Percentiles rank a stretch among this genome's conserved stretches.
These are phyloP conservation scores for Pegea sp. DNA, from an alignment of 23 tunicate species.

Conservation along the genomic window DNA sequence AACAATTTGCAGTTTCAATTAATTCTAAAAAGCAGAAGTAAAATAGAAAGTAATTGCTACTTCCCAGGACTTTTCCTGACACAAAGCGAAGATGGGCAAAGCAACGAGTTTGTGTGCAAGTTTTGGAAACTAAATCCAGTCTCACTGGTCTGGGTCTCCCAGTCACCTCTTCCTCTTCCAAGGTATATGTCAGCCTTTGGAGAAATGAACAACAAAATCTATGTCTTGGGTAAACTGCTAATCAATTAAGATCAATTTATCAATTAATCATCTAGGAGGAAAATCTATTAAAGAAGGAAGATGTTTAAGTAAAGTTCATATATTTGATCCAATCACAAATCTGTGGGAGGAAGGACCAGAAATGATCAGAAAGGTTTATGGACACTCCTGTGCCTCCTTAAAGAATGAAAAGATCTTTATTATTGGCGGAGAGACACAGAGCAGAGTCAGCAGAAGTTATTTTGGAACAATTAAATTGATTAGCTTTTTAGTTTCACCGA, in stretches of 20 bases:
- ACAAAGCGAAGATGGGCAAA: too few species aligned
- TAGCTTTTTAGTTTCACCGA: too few species aligned
- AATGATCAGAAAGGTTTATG: neutral
- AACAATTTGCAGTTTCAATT: too few species aligned
- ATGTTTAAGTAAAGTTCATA: neutral
- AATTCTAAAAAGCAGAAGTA: too few species aligned
- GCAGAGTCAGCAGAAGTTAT: neutral
- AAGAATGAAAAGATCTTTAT: neutral
- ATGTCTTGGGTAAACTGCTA: neutral
- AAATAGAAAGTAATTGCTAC: too few species aligned
- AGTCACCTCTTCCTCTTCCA: neutral
- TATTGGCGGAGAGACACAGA: neutral
- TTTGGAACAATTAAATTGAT: too few species aligned
- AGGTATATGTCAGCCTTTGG: neutral
- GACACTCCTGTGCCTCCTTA: neutral
- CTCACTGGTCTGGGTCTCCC: neutral
- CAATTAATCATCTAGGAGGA: neutral
- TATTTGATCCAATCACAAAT: neutral
- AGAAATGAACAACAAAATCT: neutral
- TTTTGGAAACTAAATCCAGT: neutral
- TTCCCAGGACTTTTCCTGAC: too few species aligned
- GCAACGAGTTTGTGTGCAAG: too few species aligned
- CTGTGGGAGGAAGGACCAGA: neutral
- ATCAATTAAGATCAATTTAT: neutral
- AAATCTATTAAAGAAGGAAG: neutral